Evolutionary conservation across 2,888 invertebrate species (phyloP).

Genomic region (Brachypalpus laphriformis): DNA sequence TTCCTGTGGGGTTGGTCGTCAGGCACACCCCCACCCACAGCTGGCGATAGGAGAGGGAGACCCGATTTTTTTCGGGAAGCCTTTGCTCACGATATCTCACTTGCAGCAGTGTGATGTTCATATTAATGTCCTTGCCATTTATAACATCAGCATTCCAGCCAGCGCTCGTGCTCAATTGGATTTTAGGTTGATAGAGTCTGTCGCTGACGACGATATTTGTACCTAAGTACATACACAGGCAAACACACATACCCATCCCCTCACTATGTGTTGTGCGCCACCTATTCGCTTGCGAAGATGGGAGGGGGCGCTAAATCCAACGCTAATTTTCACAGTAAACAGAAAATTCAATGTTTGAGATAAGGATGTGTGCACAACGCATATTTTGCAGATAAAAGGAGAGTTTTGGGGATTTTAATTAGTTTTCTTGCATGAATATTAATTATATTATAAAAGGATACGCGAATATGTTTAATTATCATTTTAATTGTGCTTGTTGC

Average conservation of each 20-base stretch:
- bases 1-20: conserved; percentile 70
- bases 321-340: conserved; percentile 74
- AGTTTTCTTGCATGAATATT: conserved; percentile 74
- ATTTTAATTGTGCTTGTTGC: conserved; percentile 73
- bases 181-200: conserved; percentile 68
- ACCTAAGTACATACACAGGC: conserved; percentile 36
- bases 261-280: conserved; percentile 1
- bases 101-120: conserved; percentile 71
- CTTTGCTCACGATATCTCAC: conserved; percentile 64
- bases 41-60: not conserved
- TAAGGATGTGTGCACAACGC: conserved; percentile 74
- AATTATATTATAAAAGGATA: conserved; percentile 74
- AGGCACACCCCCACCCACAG: conserved; percentile 19
- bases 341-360: conserved; percentile 73
- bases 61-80: conserved; percentile 44
- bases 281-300: not conserved
- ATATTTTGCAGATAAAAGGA: conserved; percentile 74
- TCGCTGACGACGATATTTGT: conserved; percentile 66
- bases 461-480: conserved; percentile 74
- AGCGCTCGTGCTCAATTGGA: conserved; percentile 71
- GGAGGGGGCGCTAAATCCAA: conserved; percentile 61
- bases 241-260: not conserved
- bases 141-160: conserved; percentile 73
- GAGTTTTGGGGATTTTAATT: conserved; percentile 74
- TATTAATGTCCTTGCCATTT: conserved; percentile 73